Evolutionary conservation across 1,140 invertebrate species (phyloP).

Genomic region (Zaprionus ghesquierei): DNA sequence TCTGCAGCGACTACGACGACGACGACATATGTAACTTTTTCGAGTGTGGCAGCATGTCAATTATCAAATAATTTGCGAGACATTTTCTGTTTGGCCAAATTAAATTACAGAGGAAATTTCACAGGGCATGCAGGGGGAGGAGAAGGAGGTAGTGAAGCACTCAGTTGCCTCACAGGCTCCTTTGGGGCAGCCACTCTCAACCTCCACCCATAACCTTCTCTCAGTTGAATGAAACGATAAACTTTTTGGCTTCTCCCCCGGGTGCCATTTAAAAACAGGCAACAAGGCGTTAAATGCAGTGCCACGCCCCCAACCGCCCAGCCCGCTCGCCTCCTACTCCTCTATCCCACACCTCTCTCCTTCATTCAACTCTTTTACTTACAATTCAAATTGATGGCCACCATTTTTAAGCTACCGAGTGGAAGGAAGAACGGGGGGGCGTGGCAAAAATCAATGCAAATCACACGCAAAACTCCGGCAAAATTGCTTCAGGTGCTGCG

Average conservation of each 20-base stretch:
- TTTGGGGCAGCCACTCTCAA: neutral
- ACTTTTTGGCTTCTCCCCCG: neutral
- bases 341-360: neutral
- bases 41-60: conserved; percentile 18
- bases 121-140: neutral
- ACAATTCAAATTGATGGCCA: conserved; percentile 63
- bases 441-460: conserved; percentile 19
- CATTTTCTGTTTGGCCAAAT: conserved; percentile 18
- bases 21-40: conserved; percentile 19
- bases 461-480: conserved; percentile 13
- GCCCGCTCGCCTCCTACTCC: neutral
- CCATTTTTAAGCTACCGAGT: conserved; percentile 40
- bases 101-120: conserved; percentile 29
- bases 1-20: neutral
- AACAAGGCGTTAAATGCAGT: conserved; percentile 1
- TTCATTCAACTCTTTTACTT: conserved; percentile 45
- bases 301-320: too few relatives aligned
- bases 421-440: too few relatives aligned
- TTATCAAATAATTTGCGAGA: conserved; percentile 38
- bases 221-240: neutral
- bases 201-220: neutral
- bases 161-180: neutral
- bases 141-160: neutral
- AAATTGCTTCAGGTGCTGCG: conserved; percentile 7
- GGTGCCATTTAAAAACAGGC: neutral